Evolutionary conservation across 2,113 vertebrate genomes (phyloP), one percentile per base, ranked within the genome.

Genomic region (Pangasianodon gigas): DNA sequence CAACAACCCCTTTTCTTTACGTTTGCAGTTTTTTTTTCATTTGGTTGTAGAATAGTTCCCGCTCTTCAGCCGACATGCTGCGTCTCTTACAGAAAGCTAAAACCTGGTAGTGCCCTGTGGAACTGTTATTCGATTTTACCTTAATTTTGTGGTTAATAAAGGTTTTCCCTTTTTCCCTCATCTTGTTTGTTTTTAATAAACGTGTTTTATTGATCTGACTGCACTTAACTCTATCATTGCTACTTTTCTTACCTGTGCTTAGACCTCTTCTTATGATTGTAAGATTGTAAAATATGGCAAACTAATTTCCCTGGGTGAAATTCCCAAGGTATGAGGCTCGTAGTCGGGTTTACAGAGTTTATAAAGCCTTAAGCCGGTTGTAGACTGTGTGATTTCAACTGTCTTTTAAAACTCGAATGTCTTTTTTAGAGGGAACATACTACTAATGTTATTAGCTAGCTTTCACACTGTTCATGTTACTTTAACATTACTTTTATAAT

Each of bases 121-220:
- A 83, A 84, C 37, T 16, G 82, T 60, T 84, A 60, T 84, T 84
- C 60, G 54, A 84, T 84, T 84, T 60, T 14, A 60, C 54, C 52
- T 84, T 60, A 84, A 84, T 84, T 32, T 41, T 44, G 37, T 60
- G 21, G 54, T 84, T 44, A 44, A 26, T 60, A 84, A 41, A 84
- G 32, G 32, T 60, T 84, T 84, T 84, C 37, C 56, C 54, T 60
- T 60, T 54, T 58, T 24, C 19, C 32, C 82, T 84, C 32, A 26
- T 84, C 32, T 84, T 84, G 37, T 84, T 84, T 19, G 32, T 60
- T 84, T 83, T 60, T 84, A 84, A 84, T 60, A 84, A 84, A 84
- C 3, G 21, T 60, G 54, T 24, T 41, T 84, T 84, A 84, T 84
- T 84, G 82, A 84, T 83, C 54, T 13, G 37, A 32, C 37, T 2